phyloP scores from a whole-genome alignment of 2,797 vertebrate genomes.

The Poecilia velifera region DNA sequence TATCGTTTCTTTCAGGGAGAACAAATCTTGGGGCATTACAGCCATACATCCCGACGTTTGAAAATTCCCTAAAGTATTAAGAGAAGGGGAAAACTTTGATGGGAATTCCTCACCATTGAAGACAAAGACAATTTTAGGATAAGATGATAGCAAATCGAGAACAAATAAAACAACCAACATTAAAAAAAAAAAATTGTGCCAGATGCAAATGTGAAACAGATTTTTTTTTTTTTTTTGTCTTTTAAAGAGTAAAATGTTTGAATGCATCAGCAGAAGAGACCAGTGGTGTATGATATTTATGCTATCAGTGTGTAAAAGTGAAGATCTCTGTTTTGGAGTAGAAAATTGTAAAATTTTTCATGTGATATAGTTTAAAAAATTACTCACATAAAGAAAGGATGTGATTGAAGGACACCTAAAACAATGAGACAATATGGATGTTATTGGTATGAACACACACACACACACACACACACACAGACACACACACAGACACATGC shows the following conservation, averaged over 20 bases:
- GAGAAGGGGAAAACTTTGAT: constrained; percentile 99
- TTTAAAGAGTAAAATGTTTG: constrained; percentile 79
- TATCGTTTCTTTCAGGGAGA: constrained; percentile 99
- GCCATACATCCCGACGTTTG: constrained; percentile 99
- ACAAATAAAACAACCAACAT: constrained; percentile 85
- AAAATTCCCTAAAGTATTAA: constrained; percentile 99
- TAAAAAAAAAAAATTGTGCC: constrained; percentile 59
- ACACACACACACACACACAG: constrained; percentile 1
- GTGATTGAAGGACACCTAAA: constrained; percentile 62
- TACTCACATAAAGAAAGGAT: constrained; percentile 55
- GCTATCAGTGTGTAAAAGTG: constrained; percentile 64
- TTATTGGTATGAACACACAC: constrained; percentile 50
- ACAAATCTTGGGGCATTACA: constrained; percentile 99
- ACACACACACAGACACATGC: constrained; percentile 31
- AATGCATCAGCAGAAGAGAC: constrained; percentile 74
- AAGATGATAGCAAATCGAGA: constrained; percentile 91
- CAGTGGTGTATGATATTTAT: constrained; percentile 69
- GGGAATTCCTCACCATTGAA: constrained; percentile 99
- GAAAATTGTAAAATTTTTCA: constrained; percentile 74
- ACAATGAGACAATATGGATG: constrained; percentile 60
- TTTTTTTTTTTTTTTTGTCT: constrained; percentile 52
- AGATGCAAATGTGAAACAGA: constrained; percentile 71
- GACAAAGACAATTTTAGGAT: constrained; percentile 99
- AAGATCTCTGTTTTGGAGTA: constrained; percentile 80
- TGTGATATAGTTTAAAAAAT: constrained; percentile 84